A percentile compares a stretch with the other conserved stretches of the same genome.
phyloP scores from a whole-genome alignment of 2,888 invertebrate genomes.

The Thysanoteuthis rhombus region DNA sequence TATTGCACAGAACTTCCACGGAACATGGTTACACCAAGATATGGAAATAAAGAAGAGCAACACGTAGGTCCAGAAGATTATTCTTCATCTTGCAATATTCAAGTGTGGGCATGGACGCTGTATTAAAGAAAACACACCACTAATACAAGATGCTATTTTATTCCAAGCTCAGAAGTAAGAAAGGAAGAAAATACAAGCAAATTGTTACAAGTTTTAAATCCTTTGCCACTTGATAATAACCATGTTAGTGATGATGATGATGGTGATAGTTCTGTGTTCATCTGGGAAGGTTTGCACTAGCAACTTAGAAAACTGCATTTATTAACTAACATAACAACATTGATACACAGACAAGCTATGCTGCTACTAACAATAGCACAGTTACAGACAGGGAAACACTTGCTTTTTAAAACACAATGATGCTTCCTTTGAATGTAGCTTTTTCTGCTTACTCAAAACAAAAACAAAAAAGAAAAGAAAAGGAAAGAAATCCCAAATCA shows the following conservation, averaged over 20 bases:
- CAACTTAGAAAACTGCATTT: not conserved
- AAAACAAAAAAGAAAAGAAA: not conserved
- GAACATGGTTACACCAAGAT: too few species aligned
- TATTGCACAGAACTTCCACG: too few species aligned
- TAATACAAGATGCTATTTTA: not conserved
- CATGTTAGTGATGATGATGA: not conserved
- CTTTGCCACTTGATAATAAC: not conserved
- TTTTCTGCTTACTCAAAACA: too few species aligned
- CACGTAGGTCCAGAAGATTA: too few species aligned
- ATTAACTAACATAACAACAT: not conserved
- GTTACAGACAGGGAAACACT: not conserved
- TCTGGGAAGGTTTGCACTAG: not conserved
- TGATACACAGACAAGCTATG: not conserved
- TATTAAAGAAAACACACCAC: not conserved
- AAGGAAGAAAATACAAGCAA: not conserved
- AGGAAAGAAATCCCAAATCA: not conserved
- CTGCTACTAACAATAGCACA: not conserved
- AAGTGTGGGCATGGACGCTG: too few species aligned
- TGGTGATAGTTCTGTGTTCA: not conserved
- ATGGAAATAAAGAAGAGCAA: too few species aligned
- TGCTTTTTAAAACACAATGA: not conserved
- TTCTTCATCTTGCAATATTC: too few species aligned
- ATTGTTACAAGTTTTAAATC: not conserved
- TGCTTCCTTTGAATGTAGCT: not conserved
- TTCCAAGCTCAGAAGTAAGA: not conserved